These are phyloP conservation scores for Amphilophus citrinellus DNA, from an alignment of 2,113 vertebrate species.

Conservation along the genomic window DNA sequence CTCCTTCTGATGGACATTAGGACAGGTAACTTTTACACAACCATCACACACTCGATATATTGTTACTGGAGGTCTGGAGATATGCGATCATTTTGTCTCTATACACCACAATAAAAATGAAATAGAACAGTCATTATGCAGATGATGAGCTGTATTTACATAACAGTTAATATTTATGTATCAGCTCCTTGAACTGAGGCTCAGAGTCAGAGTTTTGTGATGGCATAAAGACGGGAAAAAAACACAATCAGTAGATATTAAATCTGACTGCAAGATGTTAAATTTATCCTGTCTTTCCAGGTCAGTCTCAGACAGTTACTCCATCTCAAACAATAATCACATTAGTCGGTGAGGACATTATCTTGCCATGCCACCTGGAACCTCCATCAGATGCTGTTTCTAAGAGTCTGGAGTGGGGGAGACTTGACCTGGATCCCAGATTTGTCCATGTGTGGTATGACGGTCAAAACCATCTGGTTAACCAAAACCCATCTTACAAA, in stretches of 20 bases:
- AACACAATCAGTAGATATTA: accelerated
- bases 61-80: accelerated
- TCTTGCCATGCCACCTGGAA: accelerated
- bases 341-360: accelerated
- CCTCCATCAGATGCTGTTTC: accelerated
- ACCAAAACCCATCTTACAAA: neutral
- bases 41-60: accelerated
- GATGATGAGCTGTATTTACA: accelerated
- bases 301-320: neutral
- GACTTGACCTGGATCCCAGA: accelerated
- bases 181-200: too few species aligned
- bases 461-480: accelerated
- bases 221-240: too few species aligned
- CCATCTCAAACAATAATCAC: accelerated
- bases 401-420: accelerated
- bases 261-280: accelerated
- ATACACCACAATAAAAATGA: neutral
- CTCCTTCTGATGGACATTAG: neutral
- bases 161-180: too few species aligned
- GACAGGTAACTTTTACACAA: neutral
- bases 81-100: neutral
- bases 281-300: neutral
- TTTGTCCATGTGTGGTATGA: accelerated
- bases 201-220: too few species aligned
- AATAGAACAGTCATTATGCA: accelerated